Base-by-base conservation (phyloP, 1,140 invertebrate genomes). In the Atta cephalotes region DNA sequence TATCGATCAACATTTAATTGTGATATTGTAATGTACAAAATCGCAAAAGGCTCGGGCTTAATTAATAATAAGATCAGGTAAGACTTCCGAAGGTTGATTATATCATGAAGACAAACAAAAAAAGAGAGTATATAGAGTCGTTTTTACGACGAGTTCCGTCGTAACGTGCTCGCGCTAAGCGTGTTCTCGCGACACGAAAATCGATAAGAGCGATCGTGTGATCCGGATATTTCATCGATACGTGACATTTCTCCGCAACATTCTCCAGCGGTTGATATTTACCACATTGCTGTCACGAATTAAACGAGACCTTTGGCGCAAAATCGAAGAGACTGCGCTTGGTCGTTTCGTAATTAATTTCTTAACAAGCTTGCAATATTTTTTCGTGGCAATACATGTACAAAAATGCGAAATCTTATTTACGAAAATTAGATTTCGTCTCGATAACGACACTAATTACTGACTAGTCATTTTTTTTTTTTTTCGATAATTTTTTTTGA, bases 11-110 rank as follows among this genome's bases (percentile, higher is more conserved):
- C 92, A 66, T 93, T 88, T 63, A 56, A 93, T 94, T 95, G 94
- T 95, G 94, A 95, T 95, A 39, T 39, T 39, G 91, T 92, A 94
- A 94, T 93, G 94, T 95, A 95, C 93, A 95, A 95, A 94, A 93
- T 93, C 93, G 91, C 93, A 90, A 92, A 92, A 92, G 85, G 85
- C 87, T 92, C 56, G 25, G 86, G 86, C 91, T 89, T 87, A 79
- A 68, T 45, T 68, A 68, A 66, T 39, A 39, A 39, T 39, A 39
- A 39, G 6, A 7, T 0, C 35, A 39, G 85, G 18, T n/a, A 25
- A 45, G 39, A 53, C n/a, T 35, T 58, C n/a, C 31, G 63, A 81
- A 74, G 14, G 79, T 78, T 56, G 65, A 81, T 14, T 14, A 70
- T 18, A 68, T 21, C 77, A 31, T 45, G 53, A 82, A 14, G 63